Evolutionary conservation across 2,797 vertebrate species (phyloP).

Genomic region (Brachyalestes nurse): DNA sequence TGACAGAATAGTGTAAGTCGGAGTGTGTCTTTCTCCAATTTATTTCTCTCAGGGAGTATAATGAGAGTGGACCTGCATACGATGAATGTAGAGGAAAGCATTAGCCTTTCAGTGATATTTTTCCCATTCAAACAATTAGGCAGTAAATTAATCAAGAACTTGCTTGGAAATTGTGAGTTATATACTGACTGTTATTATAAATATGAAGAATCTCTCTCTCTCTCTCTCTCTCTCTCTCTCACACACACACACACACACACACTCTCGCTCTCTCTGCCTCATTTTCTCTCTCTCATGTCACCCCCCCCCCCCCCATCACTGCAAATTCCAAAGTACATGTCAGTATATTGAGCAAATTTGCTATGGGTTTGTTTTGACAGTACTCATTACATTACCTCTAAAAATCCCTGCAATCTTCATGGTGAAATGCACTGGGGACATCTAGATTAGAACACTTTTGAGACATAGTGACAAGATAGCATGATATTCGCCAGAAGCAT

Average conservation of each 20-base stretch:
- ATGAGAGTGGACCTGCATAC: conserved; percentile 26
- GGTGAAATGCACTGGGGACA: background rate
- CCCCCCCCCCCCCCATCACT: background rate
- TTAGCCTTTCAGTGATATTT: conserved; percentile 50
- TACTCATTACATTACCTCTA: background rate
- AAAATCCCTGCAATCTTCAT: background rate
- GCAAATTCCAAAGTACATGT: background rate
- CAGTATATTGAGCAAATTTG: background rate
- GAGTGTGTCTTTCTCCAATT: background rate
- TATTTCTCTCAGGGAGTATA: conserved; percentile 14
- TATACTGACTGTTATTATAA: background rate
- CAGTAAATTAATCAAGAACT: conserved; percentile 38
- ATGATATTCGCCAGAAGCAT: background rate
- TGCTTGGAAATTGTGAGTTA: conserved; percentile 1
- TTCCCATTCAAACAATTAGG: conserved; percentile 51
- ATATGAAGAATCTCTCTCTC: background rate
- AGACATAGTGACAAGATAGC: background rate
- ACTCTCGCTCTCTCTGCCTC: too few relatives aligned
- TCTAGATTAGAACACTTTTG: background rate
- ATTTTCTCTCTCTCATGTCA: too few relatives aligned
- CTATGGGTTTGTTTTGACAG: conserved; percentile 6
- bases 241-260: too few relatives aligned
- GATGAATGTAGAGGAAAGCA: conserved; percentile 10
- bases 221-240: background rate
- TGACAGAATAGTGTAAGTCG: background rate